These are phyloP conservation scores for Zophobas atratus DNA, from an alignment of 1,140 invertebrate species.

Conservation along the genomic window DNA sequence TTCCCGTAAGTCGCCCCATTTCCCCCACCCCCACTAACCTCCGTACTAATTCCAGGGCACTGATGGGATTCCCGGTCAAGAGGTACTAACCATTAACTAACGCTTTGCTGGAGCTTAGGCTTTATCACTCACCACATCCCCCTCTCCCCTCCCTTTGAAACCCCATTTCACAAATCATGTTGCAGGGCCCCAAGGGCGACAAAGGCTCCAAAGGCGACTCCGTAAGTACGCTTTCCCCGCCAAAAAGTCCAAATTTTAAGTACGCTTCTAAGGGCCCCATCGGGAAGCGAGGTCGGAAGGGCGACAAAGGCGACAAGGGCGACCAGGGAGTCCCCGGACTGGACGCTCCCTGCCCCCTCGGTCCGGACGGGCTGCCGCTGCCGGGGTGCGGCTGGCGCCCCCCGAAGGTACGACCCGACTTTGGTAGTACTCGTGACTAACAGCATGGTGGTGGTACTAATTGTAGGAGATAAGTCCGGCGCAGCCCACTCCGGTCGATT, in stretches of 20 bases:
- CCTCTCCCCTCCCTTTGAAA: neutral
- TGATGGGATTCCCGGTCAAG: constrained; percentile 91
- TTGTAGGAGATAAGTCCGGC: constrained; percentile 65
- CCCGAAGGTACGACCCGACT: constrained; percentile 76
- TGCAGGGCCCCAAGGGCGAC: constrained; percentile 88
- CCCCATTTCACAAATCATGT: constrained; percentile 52
- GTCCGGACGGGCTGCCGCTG: constrained; percentile 92
- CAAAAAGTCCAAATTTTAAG: neutral
- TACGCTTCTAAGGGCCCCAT: constrained; percentile 78
- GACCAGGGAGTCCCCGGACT: constrained; percentile 96
- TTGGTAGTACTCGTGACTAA: constrained; percentile 45
- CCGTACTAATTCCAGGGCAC: constrained; percentile 81
- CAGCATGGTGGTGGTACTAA: constrained; percentile 55
- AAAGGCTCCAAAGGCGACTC: constrained; percentile 90
- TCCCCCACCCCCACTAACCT: constrained; percentile 1
- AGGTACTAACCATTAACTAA: constrained; percentile 74
- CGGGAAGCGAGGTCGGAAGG: constrained; percentile 92
- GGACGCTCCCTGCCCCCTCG: constrained; percentile 97
- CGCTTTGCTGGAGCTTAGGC: constrained; percentile 18
- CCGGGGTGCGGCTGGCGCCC: constrained; percentile 96
- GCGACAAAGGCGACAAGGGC: constrained; percentile 92
- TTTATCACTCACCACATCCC: constrained; percentile 29
- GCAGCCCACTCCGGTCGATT: constrained; percentile 63
- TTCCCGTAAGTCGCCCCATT: constrained; percentile 82
- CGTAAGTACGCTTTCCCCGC: constrained; percentile 75